Evolutionary conservation across 2,888 invertebrate species (phyloP).

Genomic region (Danaus chrysippus): DNA sequence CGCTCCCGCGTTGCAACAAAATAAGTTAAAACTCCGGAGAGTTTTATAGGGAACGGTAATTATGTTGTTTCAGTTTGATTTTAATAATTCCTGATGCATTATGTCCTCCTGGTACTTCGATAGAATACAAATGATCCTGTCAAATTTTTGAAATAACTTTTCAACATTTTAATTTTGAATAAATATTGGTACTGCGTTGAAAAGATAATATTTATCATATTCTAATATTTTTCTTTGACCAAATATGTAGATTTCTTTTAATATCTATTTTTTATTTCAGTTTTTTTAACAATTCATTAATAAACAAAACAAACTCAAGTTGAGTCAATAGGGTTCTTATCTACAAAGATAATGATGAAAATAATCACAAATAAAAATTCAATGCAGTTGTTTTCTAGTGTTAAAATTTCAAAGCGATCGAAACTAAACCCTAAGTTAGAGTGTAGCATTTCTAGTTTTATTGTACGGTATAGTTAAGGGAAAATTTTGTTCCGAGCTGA

Average conservation of each 20-base stretch:
- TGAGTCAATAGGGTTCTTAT: too few species aligned
- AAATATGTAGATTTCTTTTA: conserved; percentile 28
- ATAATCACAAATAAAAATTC: too few species aligned
- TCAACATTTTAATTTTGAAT: neutral
- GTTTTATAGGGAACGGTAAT: conserved; percentile 25
- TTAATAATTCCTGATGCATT: conserved; percentile 14
- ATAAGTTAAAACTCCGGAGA: conserved; percentile 29
- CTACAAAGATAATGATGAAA: too few species aligned
- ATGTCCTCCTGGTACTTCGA: neutral
- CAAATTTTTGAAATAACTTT: neutral
- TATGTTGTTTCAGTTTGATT: conserved; percentile 23
- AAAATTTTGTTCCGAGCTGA: conserved; percentile 24
- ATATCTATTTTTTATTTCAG: conserved; percentile 25
- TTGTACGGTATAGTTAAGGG: neutral
- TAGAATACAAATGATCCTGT: conserved; percentile 8
- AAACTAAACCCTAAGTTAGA: neutral
- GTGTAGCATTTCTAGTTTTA: neutral
- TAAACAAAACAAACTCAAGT: conserved; percentile 5
- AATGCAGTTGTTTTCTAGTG: too few species aligned
- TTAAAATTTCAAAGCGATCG: too few species aligned
- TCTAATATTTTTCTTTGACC: too few species aligned
- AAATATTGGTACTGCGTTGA: neutral
- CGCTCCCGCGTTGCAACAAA: conserved; percentile 32
- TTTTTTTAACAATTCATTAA: conserved; percentile 29
- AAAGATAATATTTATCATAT: conserved; percentile 32